Conservation (phyloP, 2,888 invertebrate species). For the Rapana venosa region DNA sequence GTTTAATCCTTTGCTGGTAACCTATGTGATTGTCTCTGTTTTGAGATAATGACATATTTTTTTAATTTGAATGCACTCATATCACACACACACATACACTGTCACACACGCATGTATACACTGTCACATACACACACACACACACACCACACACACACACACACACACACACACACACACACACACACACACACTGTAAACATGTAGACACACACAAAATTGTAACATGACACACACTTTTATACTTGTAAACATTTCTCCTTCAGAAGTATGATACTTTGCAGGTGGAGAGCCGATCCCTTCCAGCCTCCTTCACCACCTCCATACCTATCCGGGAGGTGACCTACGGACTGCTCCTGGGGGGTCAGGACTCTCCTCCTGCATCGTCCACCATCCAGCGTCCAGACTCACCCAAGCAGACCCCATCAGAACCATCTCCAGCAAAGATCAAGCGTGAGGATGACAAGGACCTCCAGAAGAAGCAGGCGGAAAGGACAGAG, state of each 20-base stretch:
- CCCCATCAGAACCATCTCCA: neutral
- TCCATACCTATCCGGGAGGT: conserved; percentile 66
- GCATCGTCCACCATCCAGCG: neutral
- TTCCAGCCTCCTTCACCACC: conserved; percentile 65
- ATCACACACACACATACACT: too few species aligned
- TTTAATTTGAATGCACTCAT: too few species aligned
- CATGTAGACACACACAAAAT: neutral
- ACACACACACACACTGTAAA: conserved; percentile 3
- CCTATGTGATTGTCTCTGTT: too few species aligned
- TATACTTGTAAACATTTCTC: neutral
- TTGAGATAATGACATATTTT: too few species aligned
- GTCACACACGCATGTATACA: neutral
- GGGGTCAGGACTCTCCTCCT: conserved; percentile 39
- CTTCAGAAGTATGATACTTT: neutral
- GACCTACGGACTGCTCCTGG: conserved; percentile 72
- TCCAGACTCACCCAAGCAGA: neutral
- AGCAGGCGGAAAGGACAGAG: neutral
- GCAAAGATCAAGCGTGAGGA: neutral
- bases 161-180: neutral
- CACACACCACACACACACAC: neutral
- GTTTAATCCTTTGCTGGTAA: too few species aligned
- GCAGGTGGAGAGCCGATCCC: conserved; percentile 46
- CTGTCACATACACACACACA: too few species aligned
- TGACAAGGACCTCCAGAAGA: neutral
- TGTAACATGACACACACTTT: neutral